A percentile compares a stretch with the other conserved stretches of the same genome.
phyloP scores from a whole-genome alignment of 92 coral and sea anemone genomes.

The Epizoanthus ramosus region DNA sequence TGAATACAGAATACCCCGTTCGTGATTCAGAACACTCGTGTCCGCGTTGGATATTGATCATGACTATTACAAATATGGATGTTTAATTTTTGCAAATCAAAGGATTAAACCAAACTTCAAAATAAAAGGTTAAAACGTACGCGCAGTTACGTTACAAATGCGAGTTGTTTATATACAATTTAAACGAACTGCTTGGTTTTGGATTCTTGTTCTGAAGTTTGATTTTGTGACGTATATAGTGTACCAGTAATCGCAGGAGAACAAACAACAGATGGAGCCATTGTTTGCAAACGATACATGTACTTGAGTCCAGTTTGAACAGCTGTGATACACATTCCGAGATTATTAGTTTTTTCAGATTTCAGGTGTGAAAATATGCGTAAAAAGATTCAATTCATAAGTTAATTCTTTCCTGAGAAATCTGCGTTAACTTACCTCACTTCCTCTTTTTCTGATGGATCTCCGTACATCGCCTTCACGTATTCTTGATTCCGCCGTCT shows the following conservation, averaged over 20 bases:
- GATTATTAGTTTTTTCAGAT: too few relatives aligned
- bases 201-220: neutral
- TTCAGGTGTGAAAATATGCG: neutral
- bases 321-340: slow-evolving; percentile 9
- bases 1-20: too few relatives aligned
- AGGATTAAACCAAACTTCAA: too few relatives aligned
- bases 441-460: slow-evolving; percentile 70
- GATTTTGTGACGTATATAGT: neutral
- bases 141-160: too few relatives aligned
- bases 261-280: neutral
- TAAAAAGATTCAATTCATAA: too few relatives aligned
- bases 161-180: too few relatives aligned
- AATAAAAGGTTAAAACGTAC: too few relatives aligned
- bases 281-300: neutral
- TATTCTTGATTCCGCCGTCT: slow-evolving; percentile 60
- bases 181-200: too few relatives aligned
- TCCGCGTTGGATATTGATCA: too few relatives aligned
- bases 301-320: slow-evolving; percentile 13
- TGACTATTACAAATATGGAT: too few relatives aligned
- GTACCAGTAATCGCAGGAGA: neutral
- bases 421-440: slow-evolving; percentile 54
- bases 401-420: neutral
- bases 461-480: slow-evolving; percentile 81
- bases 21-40: too few relatives aligned
- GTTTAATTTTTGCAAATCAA: too few relatives aligned